Conservation (phyloP, 30 jellyfish, hydroid and myxozoan species). For the Pseudorhiza aurosa region DNA sequence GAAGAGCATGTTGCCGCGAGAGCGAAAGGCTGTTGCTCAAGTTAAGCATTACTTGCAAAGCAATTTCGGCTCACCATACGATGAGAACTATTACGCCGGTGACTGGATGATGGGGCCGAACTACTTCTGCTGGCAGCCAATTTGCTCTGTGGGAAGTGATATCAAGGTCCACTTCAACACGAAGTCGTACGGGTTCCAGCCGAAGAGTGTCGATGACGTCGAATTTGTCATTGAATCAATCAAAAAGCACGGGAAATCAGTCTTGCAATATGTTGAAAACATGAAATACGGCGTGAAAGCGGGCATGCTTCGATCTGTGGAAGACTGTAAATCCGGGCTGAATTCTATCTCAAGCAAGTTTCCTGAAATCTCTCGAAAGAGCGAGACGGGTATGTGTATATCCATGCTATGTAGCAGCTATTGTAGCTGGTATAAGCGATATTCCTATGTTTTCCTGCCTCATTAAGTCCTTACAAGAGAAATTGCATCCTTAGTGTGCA, state of each 20-base stretch:
- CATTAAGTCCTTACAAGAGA: too few relatives aligned
- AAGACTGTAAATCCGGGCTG: conserved; percentile 84
- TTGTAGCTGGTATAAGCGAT: too few relatives aligned
- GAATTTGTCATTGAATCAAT: conserved; percentile 67
- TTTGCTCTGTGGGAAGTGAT: conserved; percentile 72
- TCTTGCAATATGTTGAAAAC: conserved; percentile 66
- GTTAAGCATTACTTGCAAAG: conserved; percentile 83
- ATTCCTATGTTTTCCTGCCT: too few relatives aligned
- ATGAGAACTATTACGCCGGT: conserved; percentile 92
- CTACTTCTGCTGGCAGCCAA: conserved; percentile 95
- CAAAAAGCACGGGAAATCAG: conserved; percentile 48
- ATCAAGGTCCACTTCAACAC: conserved; percentile 61
- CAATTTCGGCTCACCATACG: conserved; percentile 89
- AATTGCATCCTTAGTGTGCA: too few relatives aligned
- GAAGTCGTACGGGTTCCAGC: conserved; percentile 37
- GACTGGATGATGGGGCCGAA: conserved; percentile 99
- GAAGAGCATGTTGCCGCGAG: conserved; percentile 63
- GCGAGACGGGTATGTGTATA: conserved; percentile 56
- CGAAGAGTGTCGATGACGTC: conserved; percentile 59
- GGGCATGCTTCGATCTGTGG: conserved; percentile 94
- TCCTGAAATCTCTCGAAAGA: conserved; percentile 64
- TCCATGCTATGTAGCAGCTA: too few relatives aligned
- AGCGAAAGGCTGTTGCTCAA: conserved; percentile 89
- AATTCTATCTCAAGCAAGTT: conserved; percentile 70
- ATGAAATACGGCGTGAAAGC: conserved; percentile 87